Base-by-base conservation (phyloP, 2,888 invertebrate species). In the Drosophila sordidula region DNA sequence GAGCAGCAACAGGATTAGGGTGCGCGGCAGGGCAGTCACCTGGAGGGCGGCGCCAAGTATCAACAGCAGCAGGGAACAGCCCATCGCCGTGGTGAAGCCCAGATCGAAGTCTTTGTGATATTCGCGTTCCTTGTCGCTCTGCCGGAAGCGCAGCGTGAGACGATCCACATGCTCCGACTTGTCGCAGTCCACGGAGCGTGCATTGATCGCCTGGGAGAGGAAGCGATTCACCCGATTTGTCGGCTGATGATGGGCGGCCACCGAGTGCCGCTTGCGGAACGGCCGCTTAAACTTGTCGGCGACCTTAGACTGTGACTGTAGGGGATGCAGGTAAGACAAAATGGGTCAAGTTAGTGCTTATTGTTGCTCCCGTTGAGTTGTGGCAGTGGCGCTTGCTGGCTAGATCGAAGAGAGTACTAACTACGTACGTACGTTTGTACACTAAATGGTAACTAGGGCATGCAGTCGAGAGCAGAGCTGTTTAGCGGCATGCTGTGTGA, bases 181-280 rank as follows among this genome's bases (percentile, higher is more conserved):
- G 92, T 98, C 97, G 66, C 97, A 94, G 91, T 98, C 97, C 68
- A 98, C 97, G 90, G 97, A 97, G 73, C 98, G 94, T 34, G 97
- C 97, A 91, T 97, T 97, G 83, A 98, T 97, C 32, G 97, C 97
- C 93, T 97, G 97, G 67, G 97, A 96, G 87, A 98, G 94, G 93
- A 96, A 97, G 92, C 97, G 97, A 94, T 98, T 98, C 64, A 98
- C 97, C 78, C 98, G 95, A 93, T 97, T 98, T 38, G 96, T 96
- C 36, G 97, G 97, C 93, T 97, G 97, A 93, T 97, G 96, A 92
- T 96, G 96, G 74, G 96, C 95, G 91, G 96, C 96, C 32, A 84
- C 87, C 80, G 96, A 96, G 92, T 96, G 96, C 84, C 97, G 95
- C 93, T 97, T 97, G 93, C 97, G 96, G 93, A 97, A 95, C 55